Conservation (phyloP, 1,140 invertebrate genomes). For the Stegodyphus dumicola region DNA sequence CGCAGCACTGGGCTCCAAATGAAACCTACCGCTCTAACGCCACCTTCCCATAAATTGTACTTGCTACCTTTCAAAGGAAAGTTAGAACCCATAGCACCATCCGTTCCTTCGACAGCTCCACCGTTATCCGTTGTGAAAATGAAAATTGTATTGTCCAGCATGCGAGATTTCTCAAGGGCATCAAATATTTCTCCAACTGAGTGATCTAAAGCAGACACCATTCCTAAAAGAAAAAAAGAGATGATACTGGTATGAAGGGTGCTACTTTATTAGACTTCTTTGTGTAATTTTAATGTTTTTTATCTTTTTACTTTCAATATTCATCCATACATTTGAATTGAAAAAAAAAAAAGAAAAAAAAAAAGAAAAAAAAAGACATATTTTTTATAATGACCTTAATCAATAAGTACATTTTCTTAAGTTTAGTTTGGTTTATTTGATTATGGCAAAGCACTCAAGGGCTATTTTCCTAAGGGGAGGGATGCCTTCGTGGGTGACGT, state of each 20-base stretch:
- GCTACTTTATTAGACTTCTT: too few species aligned
- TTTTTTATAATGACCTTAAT: too few species aligned
- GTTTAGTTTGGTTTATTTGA: too few species aligned
- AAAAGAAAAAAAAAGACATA: too few species aligned
- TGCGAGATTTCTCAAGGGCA: slow-evolving; percentile 74
- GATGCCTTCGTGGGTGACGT: too few species aligned
- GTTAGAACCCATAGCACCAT: slow-evolving; percentile 87
- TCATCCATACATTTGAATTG: too few species aligned
- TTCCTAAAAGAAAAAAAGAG: slow-evolving; percentile 71
- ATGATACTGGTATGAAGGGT: not conserved
- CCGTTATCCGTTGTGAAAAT: slow-evolving; percentile 90
- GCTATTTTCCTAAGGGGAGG: too few species aligned
- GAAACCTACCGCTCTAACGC: slow-evolving; percentile 81
- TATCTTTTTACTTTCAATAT: too few species aligned
- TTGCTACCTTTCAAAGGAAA: slow-evolving; percentile 86
- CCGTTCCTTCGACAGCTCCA: slow-evolving; percentile 81
- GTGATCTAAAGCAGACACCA: slow-evolving; percentile 84
- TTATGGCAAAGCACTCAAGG: too few species aligned
- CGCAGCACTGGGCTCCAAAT: slow-evolving; percentile 81
- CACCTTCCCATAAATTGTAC: slow-evolving; percentile 88
- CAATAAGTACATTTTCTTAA: too few species aligned
- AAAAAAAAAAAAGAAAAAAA: too few species aligned
- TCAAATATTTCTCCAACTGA: slow-evolving; percentile 85
- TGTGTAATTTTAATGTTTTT: too few species aligned
- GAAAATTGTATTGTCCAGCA: slow-evolving; percentile 82